Evolutionary conservation across 2,888 invertebrate species (phyloP).

Genomic region (Hydrotaea cyrtoneurina): DNA sequence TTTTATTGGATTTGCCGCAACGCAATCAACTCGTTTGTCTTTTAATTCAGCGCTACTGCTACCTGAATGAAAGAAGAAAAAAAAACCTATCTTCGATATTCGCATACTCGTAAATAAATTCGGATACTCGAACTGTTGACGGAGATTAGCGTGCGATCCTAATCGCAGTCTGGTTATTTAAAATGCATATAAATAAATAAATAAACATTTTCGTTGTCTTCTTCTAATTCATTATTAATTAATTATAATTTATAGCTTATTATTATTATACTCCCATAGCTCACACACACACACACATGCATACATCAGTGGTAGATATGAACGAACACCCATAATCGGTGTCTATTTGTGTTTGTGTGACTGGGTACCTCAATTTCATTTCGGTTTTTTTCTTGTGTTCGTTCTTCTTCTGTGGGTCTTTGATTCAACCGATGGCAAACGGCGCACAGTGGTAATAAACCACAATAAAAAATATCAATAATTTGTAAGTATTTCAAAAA

Average conservation of each 20-base stretch:
- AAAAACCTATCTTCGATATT: neutral
- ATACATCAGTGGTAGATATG: neutral
- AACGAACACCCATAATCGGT: neutral
- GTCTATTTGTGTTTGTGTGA: neutral
- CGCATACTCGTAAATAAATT: conserved; percentile 18
- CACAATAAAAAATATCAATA: too few species aligned
- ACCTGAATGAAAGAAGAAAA: neutral
- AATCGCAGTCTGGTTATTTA: conserved; percentile 33
- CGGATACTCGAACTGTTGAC: conserved; percentile 11
- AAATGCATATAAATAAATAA: conserved; percentile 30
- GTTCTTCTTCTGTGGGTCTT: conserved; percentile 6
- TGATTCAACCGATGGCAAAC: conserved; percentile 44
- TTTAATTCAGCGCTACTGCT: neutral
- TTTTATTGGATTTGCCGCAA: neutral
- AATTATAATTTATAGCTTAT: conserved; percentile 51
- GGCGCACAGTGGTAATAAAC: neutral
- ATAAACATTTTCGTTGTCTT: conserved; percentile 36
- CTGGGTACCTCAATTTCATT: neutral
- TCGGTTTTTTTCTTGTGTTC: neutral
- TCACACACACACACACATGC: neutral
- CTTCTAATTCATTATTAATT: conserved; percentile 51
- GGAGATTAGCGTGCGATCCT: conserved; percentile 30
- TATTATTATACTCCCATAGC: conserved; percentile 8
- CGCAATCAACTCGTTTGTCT: neutral
- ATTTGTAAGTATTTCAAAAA: too few species aligned